These are phyloP conservation scores for Pycnonotus jocosus DNA, from an alignment of 2,113 vertebrate genomes.

Conservation along the genomic window DNA sequence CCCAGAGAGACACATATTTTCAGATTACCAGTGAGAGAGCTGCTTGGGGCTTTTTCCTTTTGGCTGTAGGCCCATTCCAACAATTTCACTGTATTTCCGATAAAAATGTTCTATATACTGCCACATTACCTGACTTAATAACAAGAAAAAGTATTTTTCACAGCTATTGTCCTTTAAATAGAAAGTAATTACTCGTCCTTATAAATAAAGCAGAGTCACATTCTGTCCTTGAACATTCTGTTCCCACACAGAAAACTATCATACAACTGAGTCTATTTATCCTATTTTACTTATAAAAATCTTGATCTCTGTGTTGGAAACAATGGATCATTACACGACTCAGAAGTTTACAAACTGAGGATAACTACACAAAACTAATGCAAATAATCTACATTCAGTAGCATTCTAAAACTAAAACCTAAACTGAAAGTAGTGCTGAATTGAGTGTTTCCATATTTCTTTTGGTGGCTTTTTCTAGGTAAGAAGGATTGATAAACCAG, in stretches of 20 bases:
- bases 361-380: neutral
- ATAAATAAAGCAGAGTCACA: neutral
- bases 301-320: neutral
- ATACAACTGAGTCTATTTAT: neutral
- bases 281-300: neutral
- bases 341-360: neutral
- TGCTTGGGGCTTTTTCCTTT: neutral
- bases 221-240: neutral
- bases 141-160: neutral
- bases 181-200: neutral
- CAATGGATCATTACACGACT: neutral
- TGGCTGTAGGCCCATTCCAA: neutral
- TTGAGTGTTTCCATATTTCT: neutral
- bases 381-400: neutral
- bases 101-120: neutral
- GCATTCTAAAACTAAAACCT: neutral
- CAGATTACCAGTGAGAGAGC: neutral
- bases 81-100: neutral
- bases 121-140: neutral
- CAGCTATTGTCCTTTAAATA: neutral
- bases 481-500: neutral
- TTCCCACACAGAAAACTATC: neutral
- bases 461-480: neutral
- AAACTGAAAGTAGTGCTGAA: neutral
- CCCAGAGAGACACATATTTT: neutral